Base-by-base conservation (phyloP, 2,797 vertebrate species). In the Bradypodion ventrale region DNA sequence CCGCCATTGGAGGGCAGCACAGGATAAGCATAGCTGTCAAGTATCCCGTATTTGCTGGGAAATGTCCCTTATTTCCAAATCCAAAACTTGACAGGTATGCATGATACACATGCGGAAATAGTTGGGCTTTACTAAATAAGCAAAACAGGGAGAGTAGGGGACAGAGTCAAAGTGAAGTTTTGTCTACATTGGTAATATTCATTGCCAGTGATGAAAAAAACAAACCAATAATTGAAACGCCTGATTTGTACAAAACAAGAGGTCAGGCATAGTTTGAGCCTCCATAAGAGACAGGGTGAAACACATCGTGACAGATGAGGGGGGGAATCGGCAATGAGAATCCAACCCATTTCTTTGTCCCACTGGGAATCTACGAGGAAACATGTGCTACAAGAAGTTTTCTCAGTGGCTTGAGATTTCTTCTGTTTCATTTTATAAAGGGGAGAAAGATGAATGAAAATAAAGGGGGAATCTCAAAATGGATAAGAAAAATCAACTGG, bases 331-430 rank as follows among this genome's bases (percentile, higher is more conserved):
- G n/a, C n/a, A 87, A 72, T 89, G 87, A 78, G 87, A 91, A 90
- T 44, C 82, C 68, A 80, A 75, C 86, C 79, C 27, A 66, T 86
- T 91, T 89, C 84, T 91, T 91, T 88, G 84, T 92, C 78, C 90
- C 75, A 88, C 89, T 35, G 80, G 56, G 25, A 40, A 84, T 78
- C 75, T 80, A 85, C 80, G 84, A 74, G 79, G 83, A 86, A 87
- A 70, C 44, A 5, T 74, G 16, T 0, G 12, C 46, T 0, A 69
- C 82, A 80, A 87, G 44, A 79, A 78, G 74, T 59, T 70, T 91
- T 89, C 87, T 75, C 78, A 88, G 73, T 32, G 72, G n/a, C 72
- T 32, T 32, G 74, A 74, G 21, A 40, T 69, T 69, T 29, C 7
- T 69, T 40, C 19, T 37, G 32, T 16, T 68, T 37, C 15, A 35